Evolutionary conservation across 2,797 vertebrate species (phyloP).

Genomic region (Lacerta agilis): DNA sequence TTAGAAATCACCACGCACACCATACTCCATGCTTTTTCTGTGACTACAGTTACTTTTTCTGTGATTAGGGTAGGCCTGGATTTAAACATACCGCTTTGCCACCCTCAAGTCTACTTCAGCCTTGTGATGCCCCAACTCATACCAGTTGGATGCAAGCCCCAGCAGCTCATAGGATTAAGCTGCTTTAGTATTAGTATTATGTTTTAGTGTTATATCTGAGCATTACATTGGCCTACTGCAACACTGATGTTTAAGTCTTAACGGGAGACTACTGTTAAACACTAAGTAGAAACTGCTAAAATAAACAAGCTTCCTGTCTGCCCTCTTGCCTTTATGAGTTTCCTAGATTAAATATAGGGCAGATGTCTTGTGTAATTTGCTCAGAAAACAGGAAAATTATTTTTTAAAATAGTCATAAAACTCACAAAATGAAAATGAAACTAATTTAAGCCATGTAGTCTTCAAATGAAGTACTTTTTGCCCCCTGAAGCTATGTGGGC

Average conservation of each 20-base stretch:
- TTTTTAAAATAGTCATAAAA: slow-evolving; percentile 67
- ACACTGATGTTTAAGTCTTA: slow-evolving; percentile 40
- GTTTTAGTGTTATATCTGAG: slow-evolving; percentile 42
- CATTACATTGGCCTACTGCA: not conserved
- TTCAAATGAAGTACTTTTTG: slow-evolving; percentile 61
- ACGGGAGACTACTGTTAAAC: slow-evolving; percentile 59
- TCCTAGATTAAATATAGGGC: slow-evolving; percentile 67
- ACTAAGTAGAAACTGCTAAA: slow-evolving; percentile 71
- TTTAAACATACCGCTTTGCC: not conserved
- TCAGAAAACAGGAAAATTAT: slow-evolving; percentile 71
- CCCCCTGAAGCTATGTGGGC: slow-evolving; percentile 47
- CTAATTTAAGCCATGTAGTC: slow-evolving; percentile 62
- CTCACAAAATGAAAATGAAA: slow-evolving; percentile 66
- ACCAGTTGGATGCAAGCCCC: not conserved
- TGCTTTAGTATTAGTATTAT: not conserved
- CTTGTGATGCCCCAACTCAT: not conserved
- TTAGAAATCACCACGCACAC: not conserved
- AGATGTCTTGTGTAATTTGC: slow-evolving; percentile 70
- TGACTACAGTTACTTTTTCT: not conserved
- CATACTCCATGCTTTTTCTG: not conserved
- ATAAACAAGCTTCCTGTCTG: slow-evolving; percentile 72
- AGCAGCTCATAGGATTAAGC: not conserved
- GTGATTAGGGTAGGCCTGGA: not conserved
- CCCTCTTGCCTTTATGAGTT: slow-evolving; percentile 67
- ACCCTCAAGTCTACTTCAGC: not conserved